Evolutionary conservation across 2,113 vertebrate species (phyloP).

Genomic region (Gymnobelideus leadbeateri): DNA sequence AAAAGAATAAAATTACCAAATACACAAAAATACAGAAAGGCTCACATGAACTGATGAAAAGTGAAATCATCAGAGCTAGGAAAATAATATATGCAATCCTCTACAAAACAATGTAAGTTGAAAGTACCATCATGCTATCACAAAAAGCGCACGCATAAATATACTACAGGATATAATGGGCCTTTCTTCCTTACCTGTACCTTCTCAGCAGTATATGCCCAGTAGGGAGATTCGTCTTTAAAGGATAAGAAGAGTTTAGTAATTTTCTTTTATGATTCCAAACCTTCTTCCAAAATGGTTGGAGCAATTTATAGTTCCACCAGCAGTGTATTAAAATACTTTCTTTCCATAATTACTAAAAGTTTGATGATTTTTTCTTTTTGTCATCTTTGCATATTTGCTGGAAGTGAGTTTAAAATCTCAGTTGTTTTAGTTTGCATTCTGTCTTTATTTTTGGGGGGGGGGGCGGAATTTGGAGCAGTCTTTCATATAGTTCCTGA

Average conservation of each 20-base stretch:
- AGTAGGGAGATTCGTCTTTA: background rate
- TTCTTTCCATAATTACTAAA: background rate
- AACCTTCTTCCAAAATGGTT: too few relatives aligned
- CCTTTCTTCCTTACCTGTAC: background rate
- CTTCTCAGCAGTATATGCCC: background rate
- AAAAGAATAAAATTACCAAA: background rate
- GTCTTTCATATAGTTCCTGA: too few relatives aligned
- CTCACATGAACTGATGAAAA: background rate
- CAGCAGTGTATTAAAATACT: background rate
- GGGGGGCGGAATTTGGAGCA: background rate
- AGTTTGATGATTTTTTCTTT: background rate
- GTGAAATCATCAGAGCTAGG: background rate
- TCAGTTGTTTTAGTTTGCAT: background rate
- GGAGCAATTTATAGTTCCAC: background rate
- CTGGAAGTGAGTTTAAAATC: background rate
- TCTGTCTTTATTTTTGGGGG: background rate
- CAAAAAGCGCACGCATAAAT: too few relatives aligned
- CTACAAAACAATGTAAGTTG: background rate
- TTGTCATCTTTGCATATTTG: background rate
- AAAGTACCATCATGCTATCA: too few relatives aligned
- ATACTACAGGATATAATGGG: background rate
- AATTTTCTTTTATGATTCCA: too few relatives aligned
- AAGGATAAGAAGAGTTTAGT: background rate
- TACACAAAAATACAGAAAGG: background rate
- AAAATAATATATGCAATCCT: background rate